Evolutionary conservation across 2,113 vertebrate genomes (phyloP), one percentile per base, ranked within the genome.

Genomic region (Halichoerus grypus): DNA sequence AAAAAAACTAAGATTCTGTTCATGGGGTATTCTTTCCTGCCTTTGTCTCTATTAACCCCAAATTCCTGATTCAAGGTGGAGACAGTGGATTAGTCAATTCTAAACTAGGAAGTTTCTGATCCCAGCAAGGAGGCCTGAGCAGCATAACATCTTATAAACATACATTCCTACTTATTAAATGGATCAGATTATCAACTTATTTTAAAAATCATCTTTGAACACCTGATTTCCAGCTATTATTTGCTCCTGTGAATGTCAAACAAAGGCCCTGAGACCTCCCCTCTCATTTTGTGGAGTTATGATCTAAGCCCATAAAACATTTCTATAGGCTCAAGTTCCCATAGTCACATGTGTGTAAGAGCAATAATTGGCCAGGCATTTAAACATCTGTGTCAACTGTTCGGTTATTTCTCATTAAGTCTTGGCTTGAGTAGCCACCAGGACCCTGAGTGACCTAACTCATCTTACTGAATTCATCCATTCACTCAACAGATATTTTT

Each of bases 401-500:
- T 79, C 36, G 22, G 21, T 15, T 82, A 76, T 69, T 85, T 95
- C 71, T 95, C 82, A 91, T 39, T 81, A 95, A 93, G 3, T 77
- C 46, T 94, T 85, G 13, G 15, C 36, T 81, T 71, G 31, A 88
- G 42, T 65, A 28, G n/a, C 42, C 49, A 59, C 13, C 21, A 36
- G 22, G 31, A 76, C 33, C 49, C 91, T 93, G 55, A 97, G 65
- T 51, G 22, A 93, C 24, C 14, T 65, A 5, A 79, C 31, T 96
- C 16, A 87, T 33, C 61, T 94, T 82, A 79, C 57, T 90, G 51
- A 77, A 89, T 86, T 79, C 51, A 88, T 82, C 39, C 4, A 94
- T 46, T 95, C 46, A 77, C 36, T 84, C n/a, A 57, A 39, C n/a
- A 91, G 76, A 65, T 88, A 72, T 46, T 85, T 85, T 51, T 21